Evolutionary conservation across 1,140 invertebrate species (phyloP).

Genomic region (Spodoptera frugiperda): DNA sequence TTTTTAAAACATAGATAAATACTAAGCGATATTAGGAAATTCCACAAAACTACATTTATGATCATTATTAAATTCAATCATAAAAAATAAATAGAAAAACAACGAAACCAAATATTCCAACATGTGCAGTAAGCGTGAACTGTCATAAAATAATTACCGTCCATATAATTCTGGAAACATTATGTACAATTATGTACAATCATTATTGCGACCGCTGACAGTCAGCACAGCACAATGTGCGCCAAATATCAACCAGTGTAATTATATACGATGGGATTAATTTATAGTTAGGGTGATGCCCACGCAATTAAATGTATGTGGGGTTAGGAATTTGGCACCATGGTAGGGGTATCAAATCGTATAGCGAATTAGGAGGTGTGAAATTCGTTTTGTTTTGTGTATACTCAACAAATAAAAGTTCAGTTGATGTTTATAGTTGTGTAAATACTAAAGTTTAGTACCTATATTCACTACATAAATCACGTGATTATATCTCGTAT

Average conservation of each 20-base stretch:
- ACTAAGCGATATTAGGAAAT: no score
- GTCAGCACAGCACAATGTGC: slow-evolving; percentile 13
- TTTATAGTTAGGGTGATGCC: slow-evolving; percentile 33
- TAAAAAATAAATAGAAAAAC: not conserved
- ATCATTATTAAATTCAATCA: not conserved
- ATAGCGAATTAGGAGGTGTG: no score
- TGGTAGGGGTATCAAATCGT: no score
- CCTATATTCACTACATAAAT: no score
- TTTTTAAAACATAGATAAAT: no score
- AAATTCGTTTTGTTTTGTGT: no score
- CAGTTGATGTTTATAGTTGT: no score
- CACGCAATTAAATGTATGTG: not conserved
- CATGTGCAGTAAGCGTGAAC: slow-evolving; percentile 7
- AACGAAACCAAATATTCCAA: slow-evolving; percentile 1
- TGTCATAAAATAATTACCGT: slow-evolving; percentile 33
- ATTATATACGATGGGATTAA: slow-evolving; percentile 42
- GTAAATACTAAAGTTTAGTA: no score
- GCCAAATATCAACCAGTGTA: slow-evolving; percentile 31
- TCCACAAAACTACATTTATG: not conserved
- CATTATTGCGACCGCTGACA: slow-evolving; percentile 43
- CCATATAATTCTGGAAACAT: slow-evolving; percentile 29
- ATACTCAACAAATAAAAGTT: no score
- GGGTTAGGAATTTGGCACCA: no score
- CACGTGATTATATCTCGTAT: no score
- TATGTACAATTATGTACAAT: slow-evolving; percentile 50